These are phyloP conservation scores for Holacanthella duospinosa DNA, from an alignment of 2,888 invertebrate genomes.

Conservation along the genomic window DNA sequence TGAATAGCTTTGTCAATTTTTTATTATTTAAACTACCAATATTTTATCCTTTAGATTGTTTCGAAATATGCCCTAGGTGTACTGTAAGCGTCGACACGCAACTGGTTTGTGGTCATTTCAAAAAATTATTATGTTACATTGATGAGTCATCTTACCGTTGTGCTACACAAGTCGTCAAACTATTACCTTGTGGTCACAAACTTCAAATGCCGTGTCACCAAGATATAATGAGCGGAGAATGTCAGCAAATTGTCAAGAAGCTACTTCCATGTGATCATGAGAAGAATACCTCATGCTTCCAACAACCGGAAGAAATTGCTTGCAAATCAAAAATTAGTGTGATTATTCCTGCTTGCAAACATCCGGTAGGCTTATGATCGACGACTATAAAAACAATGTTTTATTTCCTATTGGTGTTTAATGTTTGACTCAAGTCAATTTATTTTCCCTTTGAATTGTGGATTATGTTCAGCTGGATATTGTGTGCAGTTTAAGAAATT, in stretches of 20 bases:
- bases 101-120: slow-evolving; percentile 48
- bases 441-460: too few relatives aligned
- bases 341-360: background rate
- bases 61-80: slow-evolving; percentile 33
- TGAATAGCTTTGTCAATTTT: too few relatives aligned
- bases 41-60: slow-evolving; percentile 17
- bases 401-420: too few relatives aligned
- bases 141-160: slow-evolving; percentile 39
- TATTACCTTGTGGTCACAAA: slow-evolving; percentile 40
- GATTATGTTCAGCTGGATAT: background rate
- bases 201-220: slow-evolving; percentile 44
- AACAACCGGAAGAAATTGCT: background rate
- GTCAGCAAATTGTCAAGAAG: slow-evolving; percentile 36
- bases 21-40: too few relatives aligned
- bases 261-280: slow-evolving; percentile 39
- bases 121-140: slow-evolving; percentile 46
- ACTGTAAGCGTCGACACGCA: slow-evolving; percentile 28
- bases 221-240: slow-evolving; percentile 13
- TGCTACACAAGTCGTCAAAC: background rate
- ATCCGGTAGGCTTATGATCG: background rate
- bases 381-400: background rate
- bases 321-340: background rate
- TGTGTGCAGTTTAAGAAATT: background rate
- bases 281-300: background rate
- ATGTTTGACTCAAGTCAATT: too few relatives aligned